Base-by-base conservation (phyloP, 1,140 invertebrate species). In the Drosophila athabasca region DNA sequence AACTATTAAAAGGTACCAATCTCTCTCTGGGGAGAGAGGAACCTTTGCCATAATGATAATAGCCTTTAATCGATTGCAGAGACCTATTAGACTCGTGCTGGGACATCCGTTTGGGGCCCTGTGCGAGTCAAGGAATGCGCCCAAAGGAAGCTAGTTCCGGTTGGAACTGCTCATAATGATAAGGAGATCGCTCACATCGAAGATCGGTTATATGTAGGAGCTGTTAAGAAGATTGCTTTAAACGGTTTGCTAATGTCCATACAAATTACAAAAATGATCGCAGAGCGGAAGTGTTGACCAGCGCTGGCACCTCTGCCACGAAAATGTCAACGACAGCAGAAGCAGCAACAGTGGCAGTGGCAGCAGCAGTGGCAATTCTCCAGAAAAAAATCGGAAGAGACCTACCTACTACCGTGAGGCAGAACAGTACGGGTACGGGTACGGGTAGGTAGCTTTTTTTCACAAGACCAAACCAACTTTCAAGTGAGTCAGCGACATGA, bases 91-190 rank as follows among this genome's bases (percentile, higher is more conserved):
- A 61, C 61, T 59, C 71, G 71, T 75, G 71, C 71, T 58, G 66
- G 26, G 51, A 69, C 66, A 75, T 75, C 71, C 71, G 70, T 74
- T 57, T n/a, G 54, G 22, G 45, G 31, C 31, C 31, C 31, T 31
- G 31, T 8, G 31, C 31, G 2, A 3, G 31, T 43, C 54, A 13
- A 29, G 54, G 43, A 57, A 57, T 75, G 71, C 62, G 44, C 45
- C 52, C 62, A 75, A 74, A 62, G 69, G 62, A 44, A 76, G 61
- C 68, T 74, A 81, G 81, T 84, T 84, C 82, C 81, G 82, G 68
- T 67, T 19, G 7, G 19, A 48, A 31, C 60, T 26, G 49, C 15
- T 7, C 24, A 46, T 73, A 62, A 64, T 74, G 44, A 73, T 73
- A 73, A 62, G 59, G 46, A 74, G 50, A 48, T 35, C 54, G 66